Conservation (phyloP, 2,113 vertebrate species). For the Pachycephala philippinensis region DNA sequence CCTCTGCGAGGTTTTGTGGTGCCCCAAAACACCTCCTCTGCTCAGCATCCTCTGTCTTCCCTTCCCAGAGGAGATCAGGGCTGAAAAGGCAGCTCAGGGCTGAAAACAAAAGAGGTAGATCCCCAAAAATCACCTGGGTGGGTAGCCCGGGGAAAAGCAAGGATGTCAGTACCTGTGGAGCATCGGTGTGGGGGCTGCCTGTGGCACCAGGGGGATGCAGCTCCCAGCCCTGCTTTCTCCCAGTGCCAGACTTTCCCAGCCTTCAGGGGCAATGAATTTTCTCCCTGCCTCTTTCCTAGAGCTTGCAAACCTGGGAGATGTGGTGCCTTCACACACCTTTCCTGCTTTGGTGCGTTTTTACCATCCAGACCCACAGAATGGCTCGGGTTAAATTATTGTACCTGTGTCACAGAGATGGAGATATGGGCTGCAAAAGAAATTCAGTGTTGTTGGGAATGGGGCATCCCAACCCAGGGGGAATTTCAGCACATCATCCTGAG, state of each 20-base stretch:
- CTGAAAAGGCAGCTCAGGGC: not conserved
- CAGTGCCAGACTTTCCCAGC: not conserved
- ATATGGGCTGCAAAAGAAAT: not conserved
- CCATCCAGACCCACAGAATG: not conserved
- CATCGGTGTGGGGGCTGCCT: not conserved
- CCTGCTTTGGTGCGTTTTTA: not conserved
- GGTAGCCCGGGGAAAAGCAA: not conserved
- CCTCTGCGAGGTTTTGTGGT: accelerated
- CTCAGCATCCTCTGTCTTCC: not conserved
- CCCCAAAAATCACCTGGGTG: not conserved
- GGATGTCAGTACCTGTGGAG: not conserved
- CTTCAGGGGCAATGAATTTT: not conserved
- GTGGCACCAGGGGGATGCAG: accelerated
- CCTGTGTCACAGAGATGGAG: accelerated
- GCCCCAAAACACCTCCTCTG: not conserved
- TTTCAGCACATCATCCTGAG: not conserved
- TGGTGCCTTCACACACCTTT: not conserved
- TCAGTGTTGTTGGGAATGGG: not conserved
- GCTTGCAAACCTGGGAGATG: not conserved
- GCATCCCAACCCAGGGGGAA: not conserved
- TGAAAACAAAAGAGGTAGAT: not conserved
- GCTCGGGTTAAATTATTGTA: not conserved
- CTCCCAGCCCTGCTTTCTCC: not conserved
- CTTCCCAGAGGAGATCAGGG: not conserved
- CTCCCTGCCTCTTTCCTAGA: not conserved